phyloP scores from a whole-genome alignment of 2,888 invertebrate species.

The Eubasilissa splendida region DNA sequence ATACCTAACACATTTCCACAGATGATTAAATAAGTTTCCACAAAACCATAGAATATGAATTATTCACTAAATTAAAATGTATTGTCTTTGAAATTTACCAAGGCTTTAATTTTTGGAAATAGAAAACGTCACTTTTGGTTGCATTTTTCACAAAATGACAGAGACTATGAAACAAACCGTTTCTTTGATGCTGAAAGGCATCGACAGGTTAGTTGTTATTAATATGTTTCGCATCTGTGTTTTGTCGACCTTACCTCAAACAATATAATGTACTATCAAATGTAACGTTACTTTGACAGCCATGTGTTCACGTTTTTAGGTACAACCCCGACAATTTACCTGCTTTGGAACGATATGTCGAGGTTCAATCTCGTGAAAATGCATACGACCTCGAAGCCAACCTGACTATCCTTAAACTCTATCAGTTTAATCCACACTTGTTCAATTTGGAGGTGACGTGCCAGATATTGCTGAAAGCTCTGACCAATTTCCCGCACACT shows the following conservation, averaged over 20 bases:
- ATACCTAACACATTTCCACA: too few relatives aligned
- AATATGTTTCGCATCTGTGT: background rate
- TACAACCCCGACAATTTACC: conserved; percentile 97
- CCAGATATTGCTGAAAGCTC: conserved; percentile 93
- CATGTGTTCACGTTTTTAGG: conserved; percentile 69
- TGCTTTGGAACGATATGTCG: conserved; percentile 92
- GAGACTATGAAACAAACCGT: conserved; percentile 91
- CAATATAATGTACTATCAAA: background rate
- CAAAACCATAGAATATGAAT: too few relatives aligned
- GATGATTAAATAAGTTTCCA: too few relatives aligned
- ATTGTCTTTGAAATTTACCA: background rate
- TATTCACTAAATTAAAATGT: too few relatives aligned
- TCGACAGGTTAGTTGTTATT: conserved; percentile 82
- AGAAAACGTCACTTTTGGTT: conserved; percentile 18
- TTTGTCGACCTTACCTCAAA: background rate
- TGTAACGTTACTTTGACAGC: background rate
- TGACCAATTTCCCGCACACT: conserved; percentile 97
- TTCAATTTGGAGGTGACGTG: conserved; percentile 89
- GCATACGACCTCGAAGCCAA: conserved; percentile 98
- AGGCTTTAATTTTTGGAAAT: background rate
- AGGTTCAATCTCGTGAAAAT: conserved; percentile 93
- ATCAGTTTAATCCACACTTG: conserved; percentile 94
- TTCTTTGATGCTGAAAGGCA: conserved; percentile 89
- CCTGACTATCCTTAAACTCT: conserved; percentile 94
- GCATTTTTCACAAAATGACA: conserved; percentile 72